A percentile compares a stretch with the other conserved stretches of the same genome.
These are phyloP conservation scores for Xenops minutus DNA, from an alignment of 2,797 vertebrate genomes.

Conservation along the genomic window DNA sequence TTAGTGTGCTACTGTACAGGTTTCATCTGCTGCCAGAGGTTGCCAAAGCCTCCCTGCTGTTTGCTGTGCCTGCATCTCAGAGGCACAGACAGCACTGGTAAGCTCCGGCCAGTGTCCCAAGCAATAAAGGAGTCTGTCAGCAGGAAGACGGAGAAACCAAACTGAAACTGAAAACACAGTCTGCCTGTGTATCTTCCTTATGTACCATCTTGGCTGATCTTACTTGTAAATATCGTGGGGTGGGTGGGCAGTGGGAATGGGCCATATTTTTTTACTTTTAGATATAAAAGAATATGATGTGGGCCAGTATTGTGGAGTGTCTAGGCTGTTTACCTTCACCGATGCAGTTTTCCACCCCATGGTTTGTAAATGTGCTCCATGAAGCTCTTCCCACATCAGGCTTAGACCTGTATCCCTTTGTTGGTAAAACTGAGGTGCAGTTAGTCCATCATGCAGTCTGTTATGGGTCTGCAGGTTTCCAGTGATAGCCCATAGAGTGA, in stretches of 20 bases:
- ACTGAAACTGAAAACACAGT: constrained; percentile 27
- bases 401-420: constrained; percentile 46
- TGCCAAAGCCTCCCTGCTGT: not conserved
- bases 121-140: constrained; percentile 56
- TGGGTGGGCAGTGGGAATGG: constrained; percentile 43
- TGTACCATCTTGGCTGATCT: constrained; percentile 44
- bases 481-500: not conserved
- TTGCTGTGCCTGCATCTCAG: not conserved
- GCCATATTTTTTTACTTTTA: constrained; percentile 76
- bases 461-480: not conserved
- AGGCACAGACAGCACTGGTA: not conserved
- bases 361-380: constrained; percentile 65
- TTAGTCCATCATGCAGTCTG: not conserved
- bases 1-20: not conserved
- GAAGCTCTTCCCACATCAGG: constrained; percentile 7
- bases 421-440: not conserved
- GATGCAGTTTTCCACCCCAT: constrained; percentile 14
- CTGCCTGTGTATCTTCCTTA: constrained; percentile 29
- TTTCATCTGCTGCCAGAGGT: not conserved
- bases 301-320: constrained; percentile 76
- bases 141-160: constrained; percentile 6
- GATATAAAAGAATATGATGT: constrained; percentile 67
- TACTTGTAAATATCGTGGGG: constrained; percentile 57
- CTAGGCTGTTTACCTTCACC: constrained; percentile 68
- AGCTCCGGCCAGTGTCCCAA: not conserved